Percentiles rank a stretch among this genome's conserved stretches.
Evolutionary conservation across 2,888 invertebrate species (phyloP).

Genomic region (Cheilosia urbana): DNA sequence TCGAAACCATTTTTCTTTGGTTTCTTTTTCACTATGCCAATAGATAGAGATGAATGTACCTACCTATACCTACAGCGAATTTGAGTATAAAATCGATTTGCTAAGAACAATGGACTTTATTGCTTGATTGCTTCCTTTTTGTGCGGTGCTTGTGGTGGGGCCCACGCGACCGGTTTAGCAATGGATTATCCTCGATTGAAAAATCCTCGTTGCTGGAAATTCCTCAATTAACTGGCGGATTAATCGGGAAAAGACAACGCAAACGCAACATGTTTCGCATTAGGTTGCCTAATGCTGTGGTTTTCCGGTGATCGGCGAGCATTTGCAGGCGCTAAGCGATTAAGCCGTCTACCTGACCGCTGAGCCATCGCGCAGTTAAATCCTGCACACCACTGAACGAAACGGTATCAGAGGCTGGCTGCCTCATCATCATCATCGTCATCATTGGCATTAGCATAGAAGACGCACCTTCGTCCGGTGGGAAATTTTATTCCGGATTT

Average conservation of each 20-base stretch:
- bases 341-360: conserved; percentile 1
- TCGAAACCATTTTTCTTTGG: conserved; percentile 32
- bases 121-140: conserved; percentile 71
- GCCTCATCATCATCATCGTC: conserved; percentile 49
- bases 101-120: conserved; percentile 59
- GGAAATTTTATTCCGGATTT: conserved; percentile 47
- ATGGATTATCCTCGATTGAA: conserved; percentile 68
- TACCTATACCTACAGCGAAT: not conserved
- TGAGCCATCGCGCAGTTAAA: not conserved
- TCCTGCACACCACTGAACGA: not conserved
- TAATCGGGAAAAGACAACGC: conserved; percentile 55
- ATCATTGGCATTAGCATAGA: conserved; percentile 59
- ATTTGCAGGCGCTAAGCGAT: conserved; percentile 56
- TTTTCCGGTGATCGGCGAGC: conserved; percentile 52
- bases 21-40: not conserved
- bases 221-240: conserved; percentile 51
- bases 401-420: conserved; percentile 53
- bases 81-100: conserved; percentile 70
- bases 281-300: conserved; percentile 64
- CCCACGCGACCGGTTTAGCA: conserved; percentile 59
- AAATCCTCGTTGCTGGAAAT: conserved; percentile 52
- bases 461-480: not conserved
- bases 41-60: not conserved
- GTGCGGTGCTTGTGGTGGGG: conserved; percentile 19
- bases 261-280: conserved; percentile 67